Evolutionary conservation across 2,888 invertebrate genomes (phyloP), one percentile per base, ranked within the genome.

Genomic region (Dioctria linearis): DNA sequence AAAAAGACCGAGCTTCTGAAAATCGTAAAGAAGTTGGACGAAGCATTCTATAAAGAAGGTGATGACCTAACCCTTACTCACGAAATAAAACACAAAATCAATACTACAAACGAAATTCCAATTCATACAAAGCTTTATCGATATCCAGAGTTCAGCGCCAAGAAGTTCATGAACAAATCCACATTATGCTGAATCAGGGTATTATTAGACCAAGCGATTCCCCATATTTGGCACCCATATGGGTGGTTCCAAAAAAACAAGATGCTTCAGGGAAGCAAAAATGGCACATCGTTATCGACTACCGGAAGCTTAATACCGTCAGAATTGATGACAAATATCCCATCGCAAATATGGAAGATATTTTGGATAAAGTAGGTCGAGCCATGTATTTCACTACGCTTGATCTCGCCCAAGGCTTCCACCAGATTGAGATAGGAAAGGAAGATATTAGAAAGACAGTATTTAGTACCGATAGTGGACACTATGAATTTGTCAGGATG

Each of bases 371-470:
- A 73, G 40, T 86, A 39, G 85, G 84, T 9, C 82, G 11, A 63
- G 80, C 83, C 0, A 82, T 82, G 59, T 86, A 85, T 81, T 85
- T 84, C 82, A 54, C 83, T 2, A 84, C 83, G n/a, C 40, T 84
- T 3, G 85, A n/a, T n/a, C n/a, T n/a, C n/a, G n/a, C n/a, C n/a
- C n/a, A n/a, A n/a, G 85, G 73, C 42, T 83, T 2, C 46, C 84
- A 85, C 59, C 86, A 87, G 80, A 85, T 87, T 5, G 83, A 83
- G 25, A 79, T 87, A 46, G 73, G 82, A 5, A 49, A 67, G 59
- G 82, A 84, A 8, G 83, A 85, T 13, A 82, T 83, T 9, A 69
- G 80, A 66, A 86, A 86, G 82, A 87, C 87, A 0, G 86, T 86
- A 51, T 80, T 81, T 39, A 51, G 2, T 25, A 25, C 25, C 25